Evolutionary conservation across 2,888 invertebrate species (phyloP), one percentile per base, ranked within the genome.

Genomic region (Noctua janthe): DNA sequence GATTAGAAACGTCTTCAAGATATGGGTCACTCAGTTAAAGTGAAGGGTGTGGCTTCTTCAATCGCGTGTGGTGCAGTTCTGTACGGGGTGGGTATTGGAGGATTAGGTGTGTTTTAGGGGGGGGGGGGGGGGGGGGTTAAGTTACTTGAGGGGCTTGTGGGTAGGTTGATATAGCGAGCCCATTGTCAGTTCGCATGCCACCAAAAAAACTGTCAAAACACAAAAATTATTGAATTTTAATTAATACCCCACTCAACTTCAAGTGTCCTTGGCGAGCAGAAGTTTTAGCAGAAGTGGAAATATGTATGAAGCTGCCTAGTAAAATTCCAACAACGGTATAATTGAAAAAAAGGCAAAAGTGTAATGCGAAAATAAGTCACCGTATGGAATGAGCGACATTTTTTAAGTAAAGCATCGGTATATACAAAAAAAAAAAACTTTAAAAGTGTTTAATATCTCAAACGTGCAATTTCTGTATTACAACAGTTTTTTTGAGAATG

Each of bases 1-100:
- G 89, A 89, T 89, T 89, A 89, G 87, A 86, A 88, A 88, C 84
- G 89, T 89, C 89, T 89, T 89, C 39, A 84, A 88, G 89, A 89
- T 88, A 87, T 88, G 83, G 89, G 89, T 88, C 86, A 89, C 88
- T 89, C 86, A 81, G 76, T 82, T 81, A 83, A 89, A 89, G 89
- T 88, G 88, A 87, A 82, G 84, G 89, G 89, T 89, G 89, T 51
- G 89, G 89, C 89, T 89, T 89, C 89, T 84, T 81, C 54, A 74
- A 80, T 88, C 78, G 89, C 79, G 82, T 85, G 80, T 83, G 80
- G 43, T 79, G 89, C 82, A 76, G 67, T 80, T 74, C 56, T 73
- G 43, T 87, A 89, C 82, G 35, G 78, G 71, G 47, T 20, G 78
- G 51, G 72, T 81, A 82, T 85, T 76, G n/a, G 29, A 13, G 71